phyloP scores from a whole-genome alignment of 2,888 invertebrate genomes.

The Ennomos quercinarius region DNA sequence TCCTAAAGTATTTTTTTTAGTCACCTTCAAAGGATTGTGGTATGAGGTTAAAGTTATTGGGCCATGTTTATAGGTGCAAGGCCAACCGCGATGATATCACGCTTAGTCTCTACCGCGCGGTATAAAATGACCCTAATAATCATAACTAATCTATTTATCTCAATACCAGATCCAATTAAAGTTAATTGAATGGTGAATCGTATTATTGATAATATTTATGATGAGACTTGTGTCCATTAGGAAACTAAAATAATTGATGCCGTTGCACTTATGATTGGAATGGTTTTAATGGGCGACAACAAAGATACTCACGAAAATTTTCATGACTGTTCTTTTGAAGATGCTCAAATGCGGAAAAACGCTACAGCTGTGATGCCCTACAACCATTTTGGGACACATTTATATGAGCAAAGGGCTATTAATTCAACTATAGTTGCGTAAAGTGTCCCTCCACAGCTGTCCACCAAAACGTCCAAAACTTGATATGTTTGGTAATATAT shows the following conservation, averaged over 20 bases:
- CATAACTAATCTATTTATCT: constrained; percentile 11
- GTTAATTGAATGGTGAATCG: constrained; percentile 16
- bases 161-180: constrained; percentile 12
- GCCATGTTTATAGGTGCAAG: not conserved
- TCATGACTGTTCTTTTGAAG: constrained; percentile 53
- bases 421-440: constrained; percentile 47
- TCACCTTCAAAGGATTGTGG: constrained; percentile 1
- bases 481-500: constrained; percentile 36
- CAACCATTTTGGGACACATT: constrained; percentile 42
- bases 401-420: constrained; percentile 51
- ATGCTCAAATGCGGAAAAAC: constrained; percentile 29
- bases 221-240: constrained; percentile 1
- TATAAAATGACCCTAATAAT: constrained; percentile 9
- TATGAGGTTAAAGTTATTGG: constrained; percentile 1
- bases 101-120: not conserved
- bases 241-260: constrained; percentile 18
- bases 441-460: constrained; percentile 41
- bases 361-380: constrained; percentile 42
- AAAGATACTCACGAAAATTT: constrained; percentile 60
- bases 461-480: constrained; percentile 29
- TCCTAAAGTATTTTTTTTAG: no score
- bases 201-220: not conserved
- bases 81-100: constrained; percentile 15
- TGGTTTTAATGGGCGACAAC: not conserved
- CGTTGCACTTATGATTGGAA: constrained; percentile 16